A percentile compares a stretch with the other conserved stretches of the same genome.
These are phyloP conservation scores for Stegodyphus dumicola DNA, from an alignment of 1,140 invertebrate species.

Conservation along the genomic window DNA sequence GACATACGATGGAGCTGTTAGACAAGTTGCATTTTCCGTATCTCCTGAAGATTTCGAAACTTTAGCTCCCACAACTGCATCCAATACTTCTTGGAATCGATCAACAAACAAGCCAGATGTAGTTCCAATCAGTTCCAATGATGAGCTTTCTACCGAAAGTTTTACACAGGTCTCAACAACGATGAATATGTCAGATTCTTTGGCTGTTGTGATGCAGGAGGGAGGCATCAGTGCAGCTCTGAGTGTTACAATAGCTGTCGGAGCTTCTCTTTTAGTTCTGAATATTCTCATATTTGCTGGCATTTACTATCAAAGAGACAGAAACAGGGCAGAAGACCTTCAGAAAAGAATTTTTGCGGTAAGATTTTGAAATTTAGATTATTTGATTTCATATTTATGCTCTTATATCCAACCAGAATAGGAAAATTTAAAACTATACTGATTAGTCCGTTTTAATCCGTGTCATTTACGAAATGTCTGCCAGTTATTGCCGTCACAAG, in stretches of 20 bases:
- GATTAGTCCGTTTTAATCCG: too few relatives aligned
- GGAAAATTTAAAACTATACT: too few relatives aligned
- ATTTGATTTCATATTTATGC: too few relatives aligned
- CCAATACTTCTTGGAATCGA: neutral
- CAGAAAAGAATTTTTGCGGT: slow-evolving; percentile 76
- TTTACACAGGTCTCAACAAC: neutral
- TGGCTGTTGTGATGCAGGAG: slow-evolving; percentile 61
- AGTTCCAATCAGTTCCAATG: neutral
- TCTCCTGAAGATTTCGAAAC: neutral
- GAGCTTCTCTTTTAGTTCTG: slow-evolving; percentile 86
- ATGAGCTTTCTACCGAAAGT: slow-evolving; percentile 10
- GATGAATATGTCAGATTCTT: slow-evolving; percentile 26
- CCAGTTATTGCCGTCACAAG: too few relatives aligned
- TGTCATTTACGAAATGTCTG: too few relatives aligned
- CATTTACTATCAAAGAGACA: slow-evolving; percentile 90
- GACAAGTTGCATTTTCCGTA: slow-evolving; percentile 29
- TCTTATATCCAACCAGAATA: too few relatives aligned
- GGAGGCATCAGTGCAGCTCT: slow-evolving; percentile 87
- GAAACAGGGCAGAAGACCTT: slow-evolving; percentile 81
- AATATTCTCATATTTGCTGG: slow-evolving; percentile 93
- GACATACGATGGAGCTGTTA: slow-evolving; percentile 70
- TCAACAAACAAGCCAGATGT: neutral
- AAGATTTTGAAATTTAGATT: neutral
- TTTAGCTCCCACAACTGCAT: neutral
- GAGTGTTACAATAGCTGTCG: slow-evolving; percentile 91